These are phyloP conservation scores for Alitta virens DNA, from an alignment of 2,888 invertebrate species.

Conservation along the genomic window DNA sequence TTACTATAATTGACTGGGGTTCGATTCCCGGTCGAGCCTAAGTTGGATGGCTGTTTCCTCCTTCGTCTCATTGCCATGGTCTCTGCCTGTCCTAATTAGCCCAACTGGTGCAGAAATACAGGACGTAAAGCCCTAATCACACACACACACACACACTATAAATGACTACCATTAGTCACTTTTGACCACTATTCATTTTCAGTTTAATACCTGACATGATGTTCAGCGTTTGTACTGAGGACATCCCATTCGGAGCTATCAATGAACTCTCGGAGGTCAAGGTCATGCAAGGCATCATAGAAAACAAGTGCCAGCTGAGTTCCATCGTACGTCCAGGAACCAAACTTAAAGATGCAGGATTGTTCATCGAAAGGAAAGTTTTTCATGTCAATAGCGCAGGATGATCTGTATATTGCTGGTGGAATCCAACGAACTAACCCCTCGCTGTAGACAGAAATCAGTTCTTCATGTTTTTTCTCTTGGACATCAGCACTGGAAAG, in stretches of 20 bases:
- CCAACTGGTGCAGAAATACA: too few species aligned
- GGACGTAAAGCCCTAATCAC: too few species aligned
- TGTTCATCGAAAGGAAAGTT: constrained; percentile 56
- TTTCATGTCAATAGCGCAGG: constrained; percentile 52
- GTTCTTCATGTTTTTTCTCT: constrained; percentile 24
- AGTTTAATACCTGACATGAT: constrained; percentile 2
- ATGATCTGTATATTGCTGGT: constrained; percentile 52
- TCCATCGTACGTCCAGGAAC: constrained; percentile 54
- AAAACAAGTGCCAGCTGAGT: constrained; percentile 37
- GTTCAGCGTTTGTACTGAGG: constrained; percentile 12
- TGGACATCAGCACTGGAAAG: constrained; percentile 25
- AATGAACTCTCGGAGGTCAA: constrained; percentile 31
- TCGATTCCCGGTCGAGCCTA: too few species aligned
- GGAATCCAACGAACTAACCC: constrained; percentile 46
- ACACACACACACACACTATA: too few species aligned
- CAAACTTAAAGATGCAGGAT: constrained; percentile 52
- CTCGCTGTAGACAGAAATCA: constrained; percentile 36
- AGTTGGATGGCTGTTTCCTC: too few species aligned
- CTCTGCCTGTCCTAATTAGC: too few species aligned
- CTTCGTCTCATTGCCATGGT: too few species aligned
- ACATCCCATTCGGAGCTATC: constrained; percentile 28
- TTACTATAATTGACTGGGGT: too few species aligned
- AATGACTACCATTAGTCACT: too few species aligned
- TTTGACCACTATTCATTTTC: too few species aligned
- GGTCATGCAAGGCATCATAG: constrained; percentile 28